A percentile compares a stretch with the other conserved stretches of the same genome.
Evolutionary conservation across 1,140 invertebrate genomes (phyloP).

Genomic region (Homarus americanus): DNA sequence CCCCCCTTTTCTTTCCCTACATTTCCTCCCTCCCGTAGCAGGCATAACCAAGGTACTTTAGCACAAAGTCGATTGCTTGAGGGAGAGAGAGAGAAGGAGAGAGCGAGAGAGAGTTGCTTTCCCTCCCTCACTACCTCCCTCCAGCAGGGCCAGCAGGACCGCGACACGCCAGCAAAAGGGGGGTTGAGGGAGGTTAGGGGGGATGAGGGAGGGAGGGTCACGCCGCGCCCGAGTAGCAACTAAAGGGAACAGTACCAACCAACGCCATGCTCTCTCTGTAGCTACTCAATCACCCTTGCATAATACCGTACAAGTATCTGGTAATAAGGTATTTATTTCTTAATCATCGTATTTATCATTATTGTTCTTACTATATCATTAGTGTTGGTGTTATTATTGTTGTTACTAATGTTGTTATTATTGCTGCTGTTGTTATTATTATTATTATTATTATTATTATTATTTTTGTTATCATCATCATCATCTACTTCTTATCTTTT

Average conservation of each 20-base stretch:
- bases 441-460: too few species aligned
- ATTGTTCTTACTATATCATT: too few species aligned
- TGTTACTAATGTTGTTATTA: too few species aligned
- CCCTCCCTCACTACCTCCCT: constrained; percentile 16
- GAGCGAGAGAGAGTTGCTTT: neutral
- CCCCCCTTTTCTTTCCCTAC: neutral
- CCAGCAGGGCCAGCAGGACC: constrained; percentile 1
- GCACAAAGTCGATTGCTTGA: neutral
- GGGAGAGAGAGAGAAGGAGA: neutral
- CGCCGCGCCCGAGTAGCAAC: constrained; percentile 50
- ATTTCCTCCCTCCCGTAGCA: neutral
- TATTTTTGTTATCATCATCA: too few species aligned
- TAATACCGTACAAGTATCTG: too few species aligned
- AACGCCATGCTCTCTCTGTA: neutral
- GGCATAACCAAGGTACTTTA: neutral
- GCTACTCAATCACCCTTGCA: too few species aligned
- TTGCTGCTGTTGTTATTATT: too few species aligned
- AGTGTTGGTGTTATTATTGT: too few species aligned
- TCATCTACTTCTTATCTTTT: too few species aligned
- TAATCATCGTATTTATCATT: too few species aligned
- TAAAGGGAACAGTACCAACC: constrained; percentile 53
- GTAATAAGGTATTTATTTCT: too few species aligned
- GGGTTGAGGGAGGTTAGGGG: neutral
- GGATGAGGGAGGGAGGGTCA: neutral
- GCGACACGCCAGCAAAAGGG: constrained; percentile 27